These are phyloP conservation scores for Tetraneura akinire DNA, from an alignment of 1,140 invertebrate genomes.

Conservation along the genomic window DNA sequence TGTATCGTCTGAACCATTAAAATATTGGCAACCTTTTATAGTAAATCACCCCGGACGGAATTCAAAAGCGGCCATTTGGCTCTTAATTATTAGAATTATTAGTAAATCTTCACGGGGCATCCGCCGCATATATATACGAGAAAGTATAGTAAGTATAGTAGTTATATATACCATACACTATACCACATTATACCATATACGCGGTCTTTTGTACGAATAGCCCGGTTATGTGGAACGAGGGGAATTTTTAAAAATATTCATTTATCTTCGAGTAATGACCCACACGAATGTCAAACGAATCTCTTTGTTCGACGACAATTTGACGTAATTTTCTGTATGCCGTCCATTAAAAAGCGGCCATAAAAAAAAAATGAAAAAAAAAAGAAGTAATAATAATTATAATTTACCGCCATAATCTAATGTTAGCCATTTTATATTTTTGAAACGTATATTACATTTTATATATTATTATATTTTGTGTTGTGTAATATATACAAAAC, in stretches of 20 bases:
- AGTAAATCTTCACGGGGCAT: conserved; percentile 14
- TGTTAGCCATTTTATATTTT: no score
- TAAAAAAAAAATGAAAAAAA: background rate
- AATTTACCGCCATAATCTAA: background rate
- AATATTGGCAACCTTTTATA: background rate
- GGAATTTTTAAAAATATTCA: conserved; percentile 25
- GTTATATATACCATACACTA: no score
- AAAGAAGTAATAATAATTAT: background rate
- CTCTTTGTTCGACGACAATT: conserved; percentile 19
- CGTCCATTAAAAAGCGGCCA: background rate
- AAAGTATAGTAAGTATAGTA: no score
- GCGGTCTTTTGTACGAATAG: background rate
- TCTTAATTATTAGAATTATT: conserved; percentile 29
- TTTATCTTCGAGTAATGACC: conserved; percentile 42
- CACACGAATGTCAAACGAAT: conserved; percentile 29
- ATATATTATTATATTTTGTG: no score
- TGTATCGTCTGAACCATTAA: conserved; percentile 2
- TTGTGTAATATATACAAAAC: no score
- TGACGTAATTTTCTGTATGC: conserved; percentile 7
- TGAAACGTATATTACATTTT: no score
- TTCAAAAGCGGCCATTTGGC: conserved; percentile 15
- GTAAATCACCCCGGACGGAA: conserved; percentile 21
- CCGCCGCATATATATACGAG: no score
- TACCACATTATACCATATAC: background rate
- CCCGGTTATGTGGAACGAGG: background rate